Conservation (phyloP, 2,113 vertebrate genomes). For the Apodemus speciosus region DNA sequence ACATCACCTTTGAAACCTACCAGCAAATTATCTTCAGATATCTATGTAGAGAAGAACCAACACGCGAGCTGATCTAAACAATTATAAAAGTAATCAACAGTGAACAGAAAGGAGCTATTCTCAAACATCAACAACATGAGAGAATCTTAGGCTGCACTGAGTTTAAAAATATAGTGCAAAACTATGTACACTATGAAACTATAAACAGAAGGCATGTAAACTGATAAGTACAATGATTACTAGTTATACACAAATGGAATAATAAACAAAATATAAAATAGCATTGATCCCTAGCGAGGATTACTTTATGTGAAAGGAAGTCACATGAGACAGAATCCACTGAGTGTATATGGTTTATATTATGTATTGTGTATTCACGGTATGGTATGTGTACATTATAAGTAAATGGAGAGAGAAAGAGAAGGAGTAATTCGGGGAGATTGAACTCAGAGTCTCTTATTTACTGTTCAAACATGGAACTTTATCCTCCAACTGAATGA, state of each 20-base stretch:
- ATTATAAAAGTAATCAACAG: neutral
- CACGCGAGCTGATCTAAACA: neutral
- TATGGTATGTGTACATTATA: neutral
- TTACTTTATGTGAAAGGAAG: neutral
- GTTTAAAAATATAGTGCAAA: conserved; percentile 7
- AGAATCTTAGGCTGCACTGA: neutral
- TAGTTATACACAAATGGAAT: neutral
- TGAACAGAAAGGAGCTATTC: conserved; percentile 16
- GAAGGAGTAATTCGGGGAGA: neutral
- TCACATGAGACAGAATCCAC: neutral
- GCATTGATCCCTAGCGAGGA: neutral
- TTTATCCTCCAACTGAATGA: neutral
- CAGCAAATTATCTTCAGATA: neutral
- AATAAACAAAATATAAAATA: neutral
- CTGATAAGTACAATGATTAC: neutral
- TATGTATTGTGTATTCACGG: neutral
- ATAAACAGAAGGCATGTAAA: neutral
- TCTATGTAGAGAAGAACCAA: neutral
- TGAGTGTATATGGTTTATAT: neutral
- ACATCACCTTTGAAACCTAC: neutral
- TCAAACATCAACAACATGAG: neutral
- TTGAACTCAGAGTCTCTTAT: neutral
- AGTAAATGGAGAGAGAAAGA: no score
- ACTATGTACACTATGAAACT: neutral
- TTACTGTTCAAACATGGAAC: neutral